Percentiles rank a stretch among this genome's conserved stretches.
phyloP scores from a whole-genome alignment of 2,113 vertebrate species.

The Polypterus senegalus region DNA sequence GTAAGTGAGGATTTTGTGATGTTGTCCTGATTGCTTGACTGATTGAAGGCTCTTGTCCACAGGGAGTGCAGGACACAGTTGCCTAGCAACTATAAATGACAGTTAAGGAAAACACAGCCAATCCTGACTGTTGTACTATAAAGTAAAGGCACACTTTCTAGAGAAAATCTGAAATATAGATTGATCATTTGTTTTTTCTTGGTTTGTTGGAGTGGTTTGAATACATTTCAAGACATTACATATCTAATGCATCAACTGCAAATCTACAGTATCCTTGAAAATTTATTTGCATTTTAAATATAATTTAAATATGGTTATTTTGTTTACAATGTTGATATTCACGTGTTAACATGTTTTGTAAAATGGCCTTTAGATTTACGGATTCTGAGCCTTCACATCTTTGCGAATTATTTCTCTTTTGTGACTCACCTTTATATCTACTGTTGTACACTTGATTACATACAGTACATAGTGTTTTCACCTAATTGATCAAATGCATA shows the following conservation, averaged over 20 bases:
- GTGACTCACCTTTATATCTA: conserved; percentile 46
- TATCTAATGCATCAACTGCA: conserved; percentile 32
- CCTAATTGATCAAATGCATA: conserved; percentile 49
- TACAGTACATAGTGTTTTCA: conserved; percentile 52
- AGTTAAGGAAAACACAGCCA: conserved; percentile 41
- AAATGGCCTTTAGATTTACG: conserved; percentile 55
- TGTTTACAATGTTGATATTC: conserved; percentile 53
- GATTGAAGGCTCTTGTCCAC: conserved; percentile 37
- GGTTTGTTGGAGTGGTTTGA: conserved; percentile 15
- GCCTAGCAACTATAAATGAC: conserved; percentile 43
- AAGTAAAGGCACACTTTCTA: conserved; percentile 35
- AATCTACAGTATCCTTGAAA: conserved; percentile 39
- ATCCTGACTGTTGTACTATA: conserved; percentile 33
- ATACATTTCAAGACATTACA: conserved; percentile 37
- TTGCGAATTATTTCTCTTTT: conserved; percentile 43
- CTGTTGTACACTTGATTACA: conserved; percentile 37
- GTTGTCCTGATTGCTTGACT: conserved; percentile 33
- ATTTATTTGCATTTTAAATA: conserved; percentile 58
- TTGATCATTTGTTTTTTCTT: too few species aligned
- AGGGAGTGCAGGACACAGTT: conserved; percentile 38
- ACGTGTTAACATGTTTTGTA: conserved; percentile 60
- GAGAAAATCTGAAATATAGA: conserved; percentile 31
- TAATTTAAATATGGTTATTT: conserved; percentile 42
- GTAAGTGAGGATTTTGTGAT: conserved; percentile 64
- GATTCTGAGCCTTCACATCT: conserved; percentile 50